phyloP scores from a whole-genome alignment of 2,797 vertebrate genomes.

The Falco novaeseelandiae region DNA sequence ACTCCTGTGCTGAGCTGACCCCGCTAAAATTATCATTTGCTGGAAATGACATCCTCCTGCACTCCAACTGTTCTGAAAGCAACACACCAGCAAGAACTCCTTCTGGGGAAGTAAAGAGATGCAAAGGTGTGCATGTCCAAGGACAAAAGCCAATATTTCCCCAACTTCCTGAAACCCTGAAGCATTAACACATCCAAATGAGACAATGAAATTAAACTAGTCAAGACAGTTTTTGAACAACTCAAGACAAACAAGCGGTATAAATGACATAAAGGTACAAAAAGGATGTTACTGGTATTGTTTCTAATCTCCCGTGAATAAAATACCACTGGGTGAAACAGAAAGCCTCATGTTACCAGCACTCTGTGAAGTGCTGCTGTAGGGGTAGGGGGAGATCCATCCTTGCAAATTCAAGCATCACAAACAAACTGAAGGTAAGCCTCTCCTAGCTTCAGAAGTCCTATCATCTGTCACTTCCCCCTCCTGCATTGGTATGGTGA shows the following conservation, averaged over 20 bases:
- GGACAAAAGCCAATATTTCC: not conserved
- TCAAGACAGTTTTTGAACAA: not conserved
- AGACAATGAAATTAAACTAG: not conserved
- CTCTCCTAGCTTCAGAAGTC: not conserved
- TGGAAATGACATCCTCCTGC: not conserved
- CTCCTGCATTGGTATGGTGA: not conserved
- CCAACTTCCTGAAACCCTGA: not conserved
- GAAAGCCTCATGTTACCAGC: not conserved
- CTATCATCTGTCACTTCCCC: not conserved
- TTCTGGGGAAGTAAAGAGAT: not conserved
- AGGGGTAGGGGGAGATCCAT: not conserved
- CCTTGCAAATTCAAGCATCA: not conserved
- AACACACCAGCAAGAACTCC: not conserved
- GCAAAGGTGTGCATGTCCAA: not conserved
- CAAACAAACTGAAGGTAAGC: not conserved
- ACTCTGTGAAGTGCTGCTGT: not conserved
- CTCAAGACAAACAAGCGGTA: not conserved
- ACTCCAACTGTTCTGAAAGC: not conserved
- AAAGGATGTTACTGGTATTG: not conserved
- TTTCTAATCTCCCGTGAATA: not conserved
- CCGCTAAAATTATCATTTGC: not conserved
- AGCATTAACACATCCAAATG: not conserved
- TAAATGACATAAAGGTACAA: not conserved
- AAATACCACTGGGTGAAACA: not conserved
- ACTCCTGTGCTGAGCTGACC: not conserved